Base-by-base conservation (phyloP, 1,140 invertebrate genomes). In the Zeugodacus cucurbitae region DNA sequence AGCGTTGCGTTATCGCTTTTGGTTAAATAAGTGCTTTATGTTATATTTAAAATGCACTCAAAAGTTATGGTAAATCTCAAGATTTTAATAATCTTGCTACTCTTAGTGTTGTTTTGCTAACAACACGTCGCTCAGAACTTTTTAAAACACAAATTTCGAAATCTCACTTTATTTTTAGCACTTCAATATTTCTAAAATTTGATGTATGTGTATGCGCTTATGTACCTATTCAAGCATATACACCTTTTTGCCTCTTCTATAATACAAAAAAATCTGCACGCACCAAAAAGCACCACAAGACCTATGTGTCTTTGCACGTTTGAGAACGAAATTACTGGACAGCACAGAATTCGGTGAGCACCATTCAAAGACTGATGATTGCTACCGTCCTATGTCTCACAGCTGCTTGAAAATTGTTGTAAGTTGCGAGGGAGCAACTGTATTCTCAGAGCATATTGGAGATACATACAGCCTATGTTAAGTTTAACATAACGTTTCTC, bases 281-380 rank as follows among this genome's bases (percentile, higher is more conserved):
- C 74, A 82, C 74, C 74, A 82, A 44, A 48, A 82, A 82, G n/a
- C 74, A 82, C 74, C 74, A 48, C 22, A 82, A 82, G 48, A 82
- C 48, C 17, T 54, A 54, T 14, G 44, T 22, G 37, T n/a, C 44
- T 82, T 48, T 82, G 41, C 37, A 82, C 70, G 14, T 7, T 82
- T 48, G 1, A 82, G n/a, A 82, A 82, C n/a, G 20, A 82, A 22
- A 48, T 82, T 54, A 11, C 74, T 44, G 26, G 44, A 6, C 22
- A 29, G 26, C 41, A 54, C 74, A 48, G 74, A 82, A 48, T 41
- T 22, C 41, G 41, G 74, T 54, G 74, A 82, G 74, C 74, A 82
- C 74, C 74, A 82, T 82, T 44, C 44, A 54, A 82, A 82, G 74
- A 82, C 74, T 82, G 37, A 82, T 29, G n/a, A 48, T 48, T 54